Evolutionary conservation across 2,797 vertebrate species (phyloP).

Genomic region (Acrocephalus scirpaceus): DNA sequence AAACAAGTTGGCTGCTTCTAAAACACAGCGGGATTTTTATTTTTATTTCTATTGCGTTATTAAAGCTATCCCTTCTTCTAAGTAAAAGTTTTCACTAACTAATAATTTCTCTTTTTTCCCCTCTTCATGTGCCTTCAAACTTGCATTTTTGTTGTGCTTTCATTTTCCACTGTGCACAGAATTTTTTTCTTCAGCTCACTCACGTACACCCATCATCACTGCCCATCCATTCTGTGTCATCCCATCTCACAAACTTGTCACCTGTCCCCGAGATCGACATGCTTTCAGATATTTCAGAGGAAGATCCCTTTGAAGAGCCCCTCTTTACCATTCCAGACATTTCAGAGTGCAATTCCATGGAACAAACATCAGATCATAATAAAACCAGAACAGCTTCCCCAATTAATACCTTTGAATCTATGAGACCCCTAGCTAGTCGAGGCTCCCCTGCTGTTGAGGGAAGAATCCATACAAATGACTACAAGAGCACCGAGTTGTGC

Average conservation of each 20-base stretch:
- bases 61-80: conserved; percentile 28
- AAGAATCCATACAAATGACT: conserved; percentile 25
- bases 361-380: conserved; percentile 34
- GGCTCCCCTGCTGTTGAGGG: neutral
- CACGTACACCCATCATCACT: conserved; percentile 83
- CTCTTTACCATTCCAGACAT: conserved; percentile 54
- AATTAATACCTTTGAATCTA: neutral
- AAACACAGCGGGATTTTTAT: conserved; percentile 24
- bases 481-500: conserved; percentile 38
- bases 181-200: conserved; percentile 74
- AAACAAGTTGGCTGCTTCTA: conserved; percentile 33
- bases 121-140: conserved; percentile 60
- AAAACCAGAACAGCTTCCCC: neutral
- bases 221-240: conserved; percentile 77
- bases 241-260: conserved; percentile 78
- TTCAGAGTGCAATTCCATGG: conserved; percentile 42
- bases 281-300: conserved; percentile 91
- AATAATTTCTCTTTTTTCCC: conserved; percentile 66
- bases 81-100: conserved; percentile 76
- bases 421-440: conserved; percentile 10
- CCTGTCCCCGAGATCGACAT: conserved; percentile 87
- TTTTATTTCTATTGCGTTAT: conserved; percentile 1
- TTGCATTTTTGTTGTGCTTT: conserved; percentile 39
- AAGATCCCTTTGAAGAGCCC: conserved; percentile 79
- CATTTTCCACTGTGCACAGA: conserved; percentile 57